phyloP scores from a whole-genome alignment of 2,888 invertebrate genomes.

The Ametastegia equiseti region DNA sequence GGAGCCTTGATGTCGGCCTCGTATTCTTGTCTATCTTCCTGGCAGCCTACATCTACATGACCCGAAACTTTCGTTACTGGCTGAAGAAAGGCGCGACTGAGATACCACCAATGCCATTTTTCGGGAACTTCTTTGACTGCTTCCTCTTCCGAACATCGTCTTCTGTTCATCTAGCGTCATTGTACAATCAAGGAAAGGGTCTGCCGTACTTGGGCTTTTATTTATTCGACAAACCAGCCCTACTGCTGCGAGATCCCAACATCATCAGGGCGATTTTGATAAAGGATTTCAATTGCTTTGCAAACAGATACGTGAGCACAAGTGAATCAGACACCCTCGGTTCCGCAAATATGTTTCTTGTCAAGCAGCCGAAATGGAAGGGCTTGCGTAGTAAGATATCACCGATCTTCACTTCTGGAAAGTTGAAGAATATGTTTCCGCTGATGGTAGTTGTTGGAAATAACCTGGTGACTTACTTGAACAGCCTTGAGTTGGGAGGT shows the following conservation, averaged over 20 bases:
- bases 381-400: constrained; percentile 77
- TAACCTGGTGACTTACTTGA: constrained; percentile 66
- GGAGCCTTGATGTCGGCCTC: background rate
- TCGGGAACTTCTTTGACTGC: constrained; percentile 69
- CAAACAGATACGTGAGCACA: constrained; percentile 74
- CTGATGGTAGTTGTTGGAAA: constrained; percentile 74
- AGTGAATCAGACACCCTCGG: constrained; percentile 74
- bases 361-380: constrained; percentile 78
- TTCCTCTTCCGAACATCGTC: constrained; percentile 66
- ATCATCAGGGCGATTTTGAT: constrained; percentile 76
- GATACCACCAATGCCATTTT: constrained; percentile 60
- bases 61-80: constrained; percentile 69
- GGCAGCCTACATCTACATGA: constrained; percentile 56
- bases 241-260: constrained; percentile 76
- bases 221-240: constrained; percentile 76
- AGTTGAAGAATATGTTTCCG: constrained; percentile 78
- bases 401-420: constrained; percentile 78
- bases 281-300: constrained; percentile 77
- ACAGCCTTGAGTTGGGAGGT: constrained; percentile 50
- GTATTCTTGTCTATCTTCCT: constrained; percentile 43
- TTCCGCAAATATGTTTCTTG: constrained; percentile 73
- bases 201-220: constrained; percentile 76
- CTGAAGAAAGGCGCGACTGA: constrained; percentile 64
- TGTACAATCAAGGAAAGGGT: constrained; percentile 61
- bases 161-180: constrained; percentile 65